Percentiles rank a stretch among this genome's conserved stretches.
phyloP scores from a whole-genome alignment of 1,140 invertebrate genomes.

The Drosophila ambigua region DNA sequence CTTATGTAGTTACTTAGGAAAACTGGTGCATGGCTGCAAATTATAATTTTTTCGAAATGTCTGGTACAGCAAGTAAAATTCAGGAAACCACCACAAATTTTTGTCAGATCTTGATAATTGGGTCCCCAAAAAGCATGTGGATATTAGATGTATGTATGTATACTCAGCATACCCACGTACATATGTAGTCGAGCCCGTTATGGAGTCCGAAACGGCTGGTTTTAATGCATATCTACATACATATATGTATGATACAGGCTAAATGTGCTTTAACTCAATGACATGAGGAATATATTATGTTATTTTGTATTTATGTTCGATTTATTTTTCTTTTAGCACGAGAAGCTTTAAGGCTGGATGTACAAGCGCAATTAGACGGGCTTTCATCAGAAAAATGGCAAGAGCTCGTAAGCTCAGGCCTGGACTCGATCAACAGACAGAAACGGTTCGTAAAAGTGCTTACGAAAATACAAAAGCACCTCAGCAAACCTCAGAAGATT shows the following conservation, averaged over 20 bases:
- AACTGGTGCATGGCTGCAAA: neutral
- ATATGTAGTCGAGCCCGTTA: too few species aligned
- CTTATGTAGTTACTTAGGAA: neutral
- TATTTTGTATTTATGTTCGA: too few species aligned
- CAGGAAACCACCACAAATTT: neutral
- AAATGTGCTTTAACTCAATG: too few species aligned
- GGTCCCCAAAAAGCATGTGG: too few species aligned
- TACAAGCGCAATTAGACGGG: constrained; percentile 25
- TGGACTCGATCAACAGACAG: constrained; percentile 67
- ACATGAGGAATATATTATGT: too few species aligned
- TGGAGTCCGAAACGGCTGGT: too few species aligned
- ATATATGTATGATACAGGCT: too few species aligned
- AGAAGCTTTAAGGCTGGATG: constrained; percentile 26
- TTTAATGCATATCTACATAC: too few species aligned
- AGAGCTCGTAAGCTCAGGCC: constrained; percentile 51
- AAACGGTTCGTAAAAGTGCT: constrained; percentile 39
- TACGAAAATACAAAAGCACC: neutral
- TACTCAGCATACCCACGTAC: too few species aligned
- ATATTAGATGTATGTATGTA: neutral
- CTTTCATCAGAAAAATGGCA: constrained; percentile 53
- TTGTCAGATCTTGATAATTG: too few species aligned
- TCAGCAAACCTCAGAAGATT: too few species aligned
- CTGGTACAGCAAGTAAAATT: neutral
- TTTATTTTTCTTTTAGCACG: constrained; percentile 30
- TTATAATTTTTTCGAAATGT: neutral